Evolutionary conservation across 2,888 invertebrate genomes (phyloP).

Genomic region (Quadriops clusia): DNA sequence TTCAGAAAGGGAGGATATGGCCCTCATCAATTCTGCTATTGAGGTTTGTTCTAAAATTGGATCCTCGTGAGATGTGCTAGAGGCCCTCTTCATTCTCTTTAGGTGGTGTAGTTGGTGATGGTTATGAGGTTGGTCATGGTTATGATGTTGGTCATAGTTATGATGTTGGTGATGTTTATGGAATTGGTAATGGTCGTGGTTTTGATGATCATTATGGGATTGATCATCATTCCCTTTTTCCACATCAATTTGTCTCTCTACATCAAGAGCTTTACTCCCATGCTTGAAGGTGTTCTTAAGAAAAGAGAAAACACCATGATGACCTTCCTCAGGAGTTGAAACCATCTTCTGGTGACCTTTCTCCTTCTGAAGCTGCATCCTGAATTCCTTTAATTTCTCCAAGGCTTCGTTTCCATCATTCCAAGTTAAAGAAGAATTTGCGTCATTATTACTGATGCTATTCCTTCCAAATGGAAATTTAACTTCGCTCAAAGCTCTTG

Average conservation of each 20-base stretch:
- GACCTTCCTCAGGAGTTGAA: conserved; percentile 31
- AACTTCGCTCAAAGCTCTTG: conserved; percentile 51
- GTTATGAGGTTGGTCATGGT: too few species aligned
- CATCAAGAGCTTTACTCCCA: too few species aligned
- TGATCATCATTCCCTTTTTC: too few species aligned
- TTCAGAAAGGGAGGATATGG: too few species aligned
- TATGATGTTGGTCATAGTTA: too few species aligned
- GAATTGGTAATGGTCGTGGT: too few species aligned
- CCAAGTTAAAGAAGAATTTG: conserved; percentile 61
- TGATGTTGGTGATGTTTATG: too few species aligned
- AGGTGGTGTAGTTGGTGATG: too few species aligned
- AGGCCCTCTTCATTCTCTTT: conserved; percentile 22
- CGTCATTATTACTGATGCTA: conserved; percentile 29
- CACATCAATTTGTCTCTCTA: conserved; percentile 21
- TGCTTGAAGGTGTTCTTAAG: conserved; percentile 21
- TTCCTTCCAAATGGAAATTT: conserved; percentile 32
- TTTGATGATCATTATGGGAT: too few species aligned
- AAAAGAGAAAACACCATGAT: conserved; percentile 20
- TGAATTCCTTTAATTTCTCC: too few species aligned
- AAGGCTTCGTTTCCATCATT: conserved; percentile 51
- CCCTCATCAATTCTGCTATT: conserved; percentile 68
- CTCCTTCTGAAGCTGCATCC: too few species aligned
- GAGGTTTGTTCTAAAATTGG: conserved; percentile 70
- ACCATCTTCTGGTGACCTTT: too few species aligned
- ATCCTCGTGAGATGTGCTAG: conserved; percentile 31